phyloP scores from a whole-genome alignment of 2,797 vertebrate genomes.

The Amblyraja radiata region DNA sequence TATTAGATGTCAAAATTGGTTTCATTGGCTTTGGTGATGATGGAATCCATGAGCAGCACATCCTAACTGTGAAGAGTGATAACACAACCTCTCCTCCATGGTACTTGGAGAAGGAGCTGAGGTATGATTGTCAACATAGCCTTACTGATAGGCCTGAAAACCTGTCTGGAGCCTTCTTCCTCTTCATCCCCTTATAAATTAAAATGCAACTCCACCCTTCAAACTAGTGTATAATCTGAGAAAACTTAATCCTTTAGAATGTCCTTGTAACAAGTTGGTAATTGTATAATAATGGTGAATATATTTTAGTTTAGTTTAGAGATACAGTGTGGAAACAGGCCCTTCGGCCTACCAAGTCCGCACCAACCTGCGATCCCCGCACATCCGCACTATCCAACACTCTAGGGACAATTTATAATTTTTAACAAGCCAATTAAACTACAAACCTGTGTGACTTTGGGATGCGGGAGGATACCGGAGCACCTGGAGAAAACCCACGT shows the following conservation, averaged over 20 bases:
- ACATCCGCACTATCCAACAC: no score
- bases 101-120: conserved; percentile 15
- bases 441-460: no score
- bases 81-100: not conserved
- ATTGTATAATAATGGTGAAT: not conserved
- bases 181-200: no score
- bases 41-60: not conserved
- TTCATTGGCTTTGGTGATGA: conserved; percentile 17
- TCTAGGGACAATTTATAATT: no score
- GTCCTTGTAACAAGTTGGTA: not conserved
- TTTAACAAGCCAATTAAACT: no score
- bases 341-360: no score
- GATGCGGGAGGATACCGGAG: no score
- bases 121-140: not conserved
- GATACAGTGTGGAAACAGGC: no score
- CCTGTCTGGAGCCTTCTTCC: not conserved
- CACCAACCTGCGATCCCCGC: no score
- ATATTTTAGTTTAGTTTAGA: no score
- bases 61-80: not conserved
- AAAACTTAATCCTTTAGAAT: not conserved
- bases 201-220: not conserved
- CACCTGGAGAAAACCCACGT: no score
- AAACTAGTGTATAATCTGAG: not conserved
- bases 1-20: conserved; percentile 13
- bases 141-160: not conserved